A percentile compares a stretch with the other conserved stretches of the same genome.
phyloP scores from a whole-genome alignment of 1,140 invertebrate species.

The Archivesica marissinica region DNA sequence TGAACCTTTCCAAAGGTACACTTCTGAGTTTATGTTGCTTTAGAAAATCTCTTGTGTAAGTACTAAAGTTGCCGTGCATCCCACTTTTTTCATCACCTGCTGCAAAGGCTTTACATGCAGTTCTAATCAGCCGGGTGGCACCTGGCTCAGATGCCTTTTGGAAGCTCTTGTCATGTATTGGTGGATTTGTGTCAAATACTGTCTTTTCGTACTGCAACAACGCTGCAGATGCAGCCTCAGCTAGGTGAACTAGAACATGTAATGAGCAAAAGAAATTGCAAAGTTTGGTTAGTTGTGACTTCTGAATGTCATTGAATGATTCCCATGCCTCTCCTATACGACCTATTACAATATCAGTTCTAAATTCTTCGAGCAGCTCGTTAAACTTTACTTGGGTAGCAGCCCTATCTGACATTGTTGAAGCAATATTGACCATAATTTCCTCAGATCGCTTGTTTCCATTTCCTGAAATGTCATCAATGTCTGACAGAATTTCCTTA shows the following conservation, averaged over 20 bases:
- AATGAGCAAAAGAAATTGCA: slow-evolving; percentile 31
- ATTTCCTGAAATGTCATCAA: slow-evolving; percentile 15
- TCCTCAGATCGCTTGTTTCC: slow-evolving; percentile 5
- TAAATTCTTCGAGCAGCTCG: slow-evolving; percentile 34
- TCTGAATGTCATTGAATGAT: slow-evolving; percentile 23
- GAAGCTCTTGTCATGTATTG: slow-evolving; percentile 20
- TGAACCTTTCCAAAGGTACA: slow-evolving; percentile 42
- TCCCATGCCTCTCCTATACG: slow-evolving; percentile 47
- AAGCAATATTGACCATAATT: slow-evolving; percentile 24
- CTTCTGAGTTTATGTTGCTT: slow-evolving; percentile 19
- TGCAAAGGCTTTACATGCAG: slow-evolving; percentile 52
- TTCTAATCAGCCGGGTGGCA: slow-evolving; percentile 33
- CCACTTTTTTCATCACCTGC: slow-evolving; percentile 63
- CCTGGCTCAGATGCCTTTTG: slow-evolving; percentile 21
- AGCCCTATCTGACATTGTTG: slow-evolving; percentile 48
- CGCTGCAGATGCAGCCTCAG: slow-evolving; percentile 14
- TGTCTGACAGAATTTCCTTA: slow-evolving; percentile 36
- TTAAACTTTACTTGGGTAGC: slow-evolving; percentile 57
- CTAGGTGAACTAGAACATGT: slow-evolving; percentile 48
- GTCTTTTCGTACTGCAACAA: slow-evolving; percentile 26
- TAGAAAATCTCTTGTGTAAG: neutral
- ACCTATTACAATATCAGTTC: slow-evolving; percentile 37
- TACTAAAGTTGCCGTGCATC: neutral
- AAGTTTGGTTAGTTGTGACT: slow-evolving; percentile 15
- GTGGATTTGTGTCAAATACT: slow-evolving; percentile 35